Evolutionary conservation across 2,797 vertebrate genomes (phyloP).

Genomic region (Coregonus ussuriensis): DNA sequence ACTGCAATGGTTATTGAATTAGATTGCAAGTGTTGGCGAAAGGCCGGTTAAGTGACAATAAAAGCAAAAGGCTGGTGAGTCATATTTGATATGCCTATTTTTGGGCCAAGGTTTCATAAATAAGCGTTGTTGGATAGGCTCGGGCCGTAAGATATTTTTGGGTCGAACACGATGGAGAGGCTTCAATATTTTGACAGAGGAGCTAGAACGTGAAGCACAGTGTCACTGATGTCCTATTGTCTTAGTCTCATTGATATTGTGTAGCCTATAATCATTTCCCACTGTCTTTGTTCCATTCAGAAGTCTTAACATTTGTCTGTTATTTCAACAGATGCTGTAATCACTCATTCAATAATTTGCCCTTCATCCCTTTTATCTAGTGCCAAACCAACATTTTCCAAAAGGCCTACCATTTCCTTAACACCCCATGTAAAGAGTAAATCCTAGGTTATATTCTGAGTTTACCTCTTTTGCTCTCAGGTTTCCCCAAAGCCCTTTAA

Average conservation of each 20-base stretch:
- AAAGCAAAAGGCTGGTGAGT: constrained; percentile 4
- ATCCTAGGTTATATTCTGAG: not conserved
- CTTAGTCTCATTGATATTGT: not conserved
- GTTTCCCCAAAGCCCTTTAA: not conserved
- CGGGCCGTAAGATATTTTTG: not conserved
- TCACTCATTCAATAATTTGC: not conserved
- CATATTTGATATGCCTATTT: constrained; percentile 7
- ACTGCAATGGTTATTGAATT: constrained; percentile 28
- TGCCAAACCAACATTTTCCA: not conserved
- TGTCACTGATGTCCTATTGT: not conserved
- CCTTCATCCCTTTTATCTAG: not conserved
- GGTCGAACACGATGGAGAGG: not conserved
- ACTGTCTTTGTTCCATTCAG: not conserved
- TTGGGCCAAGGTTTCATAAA: not conserved
- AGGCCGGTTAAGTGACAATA: constrained; percentile 7
- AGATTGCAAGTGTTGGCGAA: constrained; percentile 8
- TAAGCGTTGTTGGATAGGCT: not conserved
- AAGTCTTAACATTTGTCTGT: not conserved
- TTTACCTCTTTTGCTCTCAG: not conserved
- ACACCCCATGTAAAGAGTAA: not conserved
- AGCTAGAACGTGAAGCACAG: not conserved
- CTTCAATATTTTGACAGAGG: not conserved
- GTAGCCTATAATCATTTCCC: not conserved
- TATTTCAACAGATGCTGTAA: not conserved
- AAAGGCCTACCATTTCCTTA: not conserved